Evolutionary conservation across 2,888 invertebrate species (phyloP).

Genomic region (Electrophaes corylata): DNA sequence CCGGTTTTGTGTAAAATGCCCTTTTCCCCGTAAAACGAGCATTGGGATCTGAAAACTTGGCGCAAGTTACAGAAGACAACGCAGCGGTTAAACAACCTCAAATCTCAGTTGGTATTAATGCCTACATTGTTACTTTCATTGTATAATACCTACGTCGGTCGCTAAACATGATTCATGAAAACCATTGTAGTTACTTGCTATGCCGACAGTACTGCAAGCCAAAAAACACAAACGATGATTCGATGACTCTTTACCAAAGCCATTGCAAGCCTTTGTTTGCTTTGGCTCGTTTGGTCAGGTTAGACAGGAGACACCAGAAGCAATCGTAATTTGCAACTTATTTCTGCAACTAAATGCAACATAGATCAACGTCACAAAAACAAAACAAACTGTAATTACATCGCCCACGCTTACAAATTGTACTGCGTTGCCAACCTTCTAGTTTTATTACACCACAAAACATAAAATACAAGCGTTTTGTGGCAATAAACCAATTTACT

Average conservation of each 20-base stretch:
- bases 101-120: too few species aligned
- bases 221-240: neutral
- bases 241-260: neutral
- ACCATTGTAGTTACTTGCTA: too few species aligned
- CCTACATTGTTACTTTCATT: too few species aligned
- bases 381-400: conserved; percentile 22
- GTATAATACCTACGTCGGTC: too few species aligned
- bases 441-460: conserved; percentile 45
- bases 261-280: too few species aligned
- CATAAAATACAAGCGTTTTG: conserved; percentile 42
- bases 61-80: conserved; percentile 30
- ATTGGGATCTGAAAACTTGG: conserved; percentile 37
- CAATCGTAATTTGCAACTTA: too few species aligned
- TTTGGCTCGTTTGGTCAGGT: neutral
- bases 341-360: neutral
- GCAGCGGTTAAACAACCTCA: neutral
- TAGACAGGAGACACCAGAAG: neutral
- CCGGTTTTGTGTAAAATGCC: conserved; percentile 50
- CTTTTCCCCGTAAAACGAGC: conserved; percentile 45
- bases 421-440: conserved; percentile 21
- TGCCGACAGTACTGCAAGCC: too few species aligned
- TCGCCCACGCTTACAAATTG: conserved; percentile 28
- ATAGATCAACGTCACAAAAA: neutral
- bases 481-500: conserved; percentile 43
- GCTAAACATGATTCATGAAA: too few species aligned